phyloP scores from a whole-genome alignment of 37 sponge, comb jelly and placozoan genomes.

The Theonella swinhoei region DNA sequence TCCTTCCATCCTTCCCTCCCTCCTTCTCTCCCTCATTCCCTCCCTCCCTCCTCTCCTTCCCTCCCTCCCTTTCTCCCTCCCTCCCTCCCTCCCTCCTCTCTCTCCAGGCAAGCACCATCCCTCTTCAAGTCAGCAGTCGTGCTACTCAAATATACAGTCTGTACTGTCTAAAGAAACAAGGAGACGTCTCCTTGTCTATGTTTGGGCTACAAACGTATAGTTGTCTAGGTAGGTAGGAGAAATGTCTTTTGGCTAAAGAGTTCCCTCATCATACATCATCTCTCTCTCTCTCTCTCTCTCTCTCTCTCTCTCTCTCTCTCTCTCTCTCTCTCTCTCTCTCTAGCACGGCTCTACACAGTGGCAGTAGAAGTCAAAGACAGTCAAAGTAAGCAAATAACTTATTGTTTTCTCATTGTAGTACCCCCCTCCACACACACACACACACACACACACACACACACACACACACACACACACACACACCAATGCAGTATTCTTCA shows the following conservation, averaged over 20 bases:
- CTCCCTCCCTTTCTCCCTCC: neutral
- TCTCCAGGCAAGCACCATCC: constrained; percentile 14
- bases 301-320: neutral
- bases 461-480: too few relatives aligned
- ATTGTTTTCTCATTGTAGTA: too few relatives aligned
- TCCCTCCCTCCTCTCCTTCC: neutral
- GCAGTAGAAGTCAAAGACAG: constrained; percentile 29
- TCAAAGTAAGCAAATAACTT: too few relatives aligned
- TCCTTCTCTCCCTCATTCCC: neutral
- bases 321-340: neutral
- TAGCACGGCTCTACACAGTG: constrained; percentile 31
- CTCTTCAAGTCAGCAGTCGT: constrained; percentile 12
- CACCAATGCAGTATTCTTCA: too few relatives aligned
- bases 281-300: neutral
- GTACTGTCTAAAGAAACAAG: constrained; percentile 3
- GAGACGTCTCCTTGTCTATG: constrained; percentile 29
- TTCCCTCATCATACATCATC: too few relatives aligned
- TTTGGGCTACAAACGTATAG: constrained; percentile 30
- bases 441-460: too few relatives aligned
- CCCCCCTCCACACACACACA: too few relatives aligned
- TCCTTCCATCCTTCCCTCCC: neutral
- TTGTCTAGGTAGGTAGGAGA: constrained; percentile 27
- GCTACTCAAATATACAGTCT: constrained; percentile 11
- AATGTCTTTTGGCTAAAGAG: too few relatives aligned
- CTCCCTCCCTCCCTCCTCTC: neutral